Conservation (phyloP, 2,797 vertebrate species). For the Morus bassanus region DNA sequence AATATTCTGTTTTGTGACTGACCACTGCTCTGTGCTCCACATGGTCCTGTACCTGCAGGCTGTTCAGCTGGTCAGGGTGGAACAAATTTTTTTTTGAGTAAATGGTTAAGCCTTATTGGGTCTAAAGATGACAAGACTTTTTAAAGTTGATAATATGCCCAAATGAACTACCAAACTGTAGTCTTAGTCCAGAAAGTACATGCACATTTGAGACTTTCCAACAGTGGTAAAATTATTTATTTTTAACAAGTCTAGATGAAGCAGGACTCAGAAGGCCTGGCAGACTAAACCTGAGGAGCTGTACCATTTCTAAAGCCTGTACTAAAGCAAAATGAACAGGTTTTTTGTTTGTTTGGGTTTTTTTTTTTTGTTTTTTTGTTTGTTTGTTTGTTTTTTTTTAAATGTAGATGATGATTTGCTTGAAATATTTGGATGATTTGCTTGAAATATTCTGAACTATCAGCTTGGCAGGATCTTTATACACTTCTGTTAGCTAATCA, state of each 20-base stretch:
- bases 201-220: not conserved
- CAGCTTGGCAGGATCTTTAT: slow-evolving; percentile 69
- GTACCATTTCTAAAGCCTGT: not conserved
- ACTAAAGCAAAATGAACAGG: not conserved
- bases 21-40: not conserved
- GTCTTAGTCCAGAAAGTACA: not conserved
- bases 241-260: not conserved
- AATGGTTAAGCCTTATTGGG: not conserved
- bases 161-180: not conserved
- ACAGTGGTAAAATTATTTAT: not conserved
- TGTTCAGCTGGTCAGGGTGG: not conserved
- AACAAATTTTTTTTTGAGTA: not conserved
- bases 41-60: not conserved
- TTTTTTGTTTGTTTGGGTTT: too few relatives aligned
- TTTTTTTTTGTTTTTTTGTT: too few relatives aligned
- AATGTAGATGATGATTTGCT: slow-evolving; percentile 22
- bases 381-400: not conserved
- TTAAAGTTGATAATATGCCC: not conserved
- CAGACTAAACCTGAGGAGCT: not conserved
- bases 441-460: slow-evolving; percentile 62
- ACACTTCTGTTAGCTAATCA: slow-evolving; percentile 77
- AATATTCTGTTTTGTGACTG: not conserved
- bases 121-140: not conserved
- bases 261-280: not conserved
- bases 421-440: not conserved